Conservation (phyloP, 1,140 invertebrate species). For the Yoshiicerus persimilis region DNA sequence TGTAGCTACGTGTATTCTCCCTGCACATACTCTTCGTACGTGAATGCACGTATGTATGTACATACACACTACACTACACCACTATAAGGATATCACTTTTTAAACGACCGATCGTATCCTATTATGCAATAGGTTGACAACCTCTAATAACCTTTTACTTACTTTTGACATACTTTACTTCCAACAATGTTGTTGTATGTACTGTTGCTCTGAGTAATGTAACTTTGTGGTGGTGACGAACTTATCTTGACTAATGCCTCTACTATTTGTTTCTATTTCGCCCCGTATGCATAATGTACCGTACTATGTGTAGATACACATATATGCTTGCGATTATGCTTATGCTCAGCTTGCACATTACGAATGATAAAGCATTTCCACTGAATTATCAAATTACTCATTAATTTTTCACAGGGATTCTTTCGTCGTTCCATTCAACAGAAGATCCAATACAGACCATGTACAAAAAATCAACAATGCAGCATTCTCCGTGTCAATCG, state of each 20-base stretch:
- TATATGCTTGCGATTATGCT: background rate
- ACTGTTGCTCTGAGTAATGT: background rate
- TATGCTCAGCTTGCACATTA: background rate
- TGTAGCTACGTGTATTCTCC: background rate
- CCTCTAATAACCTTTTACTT: constrained; percentile 22
- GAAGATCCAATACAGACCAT: constrained; percentile 96
- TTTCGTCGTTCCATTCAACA: constrained; percentile 88
- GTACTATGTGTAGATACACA: background rate
- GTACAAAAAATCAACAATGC: constrained; percentile 97
- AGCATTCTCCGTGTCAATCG: constrained; percentile 94
- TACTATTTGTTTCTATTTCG: background rate
- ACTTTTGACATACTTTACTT: constrained; percentile 21
- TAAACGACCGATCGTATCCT: constrained; percentile 16
- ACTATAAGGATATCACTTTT: background rate
- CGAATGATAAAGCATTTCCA: background rate
- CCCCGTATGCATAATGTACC: background rate
- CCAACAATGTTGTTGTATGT: background rate
- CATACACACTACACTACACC: background rate
- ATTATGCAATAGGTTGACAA: constrained; percentile 15
- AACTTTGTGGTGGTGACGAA: background rate
- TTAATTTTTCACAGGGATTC: constrained; percentile 59
- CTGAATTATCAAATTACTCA: background rate
- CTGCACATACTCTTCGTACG: background rate
- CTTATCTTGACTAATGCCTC: background rate
- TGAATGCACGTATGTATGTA: background rate